Conservation (phyloP, 2,888 invertebrate genomes). For the Gymnoscelis rufifasciata region DNA sequence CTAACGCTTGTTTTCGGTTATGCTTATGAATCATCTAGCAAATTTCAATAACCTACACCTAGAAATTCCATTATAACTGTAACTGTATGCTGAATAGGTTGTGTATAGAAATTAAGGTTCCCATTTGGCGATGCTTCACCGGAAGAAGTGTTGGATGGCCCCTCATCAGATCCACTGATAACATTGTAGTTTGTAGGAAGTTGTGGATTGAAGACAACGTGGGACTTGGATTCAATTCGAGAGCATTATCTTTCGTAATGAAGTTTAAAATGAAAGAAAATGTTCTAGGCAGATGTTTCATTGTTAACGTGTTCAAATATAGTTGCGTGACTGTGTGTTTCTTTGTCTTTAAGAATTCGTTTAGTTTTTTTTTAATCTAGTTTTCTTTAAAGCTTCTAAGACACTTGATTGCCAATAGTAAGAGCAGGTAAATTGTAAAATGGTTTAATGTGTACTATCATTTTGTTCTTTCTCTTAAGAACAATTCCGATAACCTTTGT, state of each 20-base stretch:
- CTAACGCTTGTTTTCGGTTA: too few species aligned
- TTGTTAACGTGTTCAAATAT: too few species aligned
- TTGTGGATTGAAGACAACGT: background rate
- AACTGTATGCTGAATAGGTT: background rate
- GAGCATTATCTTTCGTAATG: background rate
- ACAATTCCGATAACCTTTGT: conserved; percentile 1
- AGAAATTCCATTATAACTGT: background rate
- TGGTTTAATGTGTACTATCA: background rate
- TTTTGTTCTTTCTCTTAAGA: background rate
- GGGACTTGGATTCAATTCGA: background rate
- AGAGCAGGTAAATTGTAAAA: too few species aligned
- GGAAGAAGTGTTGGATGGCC: conserved; percentile 1
- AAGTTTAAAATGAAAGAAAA: background rate
- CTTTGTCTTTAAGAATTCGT: too few species aligned
- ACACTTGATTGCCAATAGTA: too few species aligned
- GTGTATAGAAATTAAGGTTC: background rate
- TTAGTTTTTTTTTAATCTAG: too few species aligned
- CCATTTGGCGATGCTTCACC: background rate
- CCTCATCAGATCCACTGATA: conserved; percentile 1
- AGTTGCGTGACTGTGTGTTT: too few species aligned
- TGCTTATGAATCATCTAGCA: too few species aligned
- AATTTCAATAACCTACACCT: background rate
- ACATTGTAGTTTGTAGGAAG: conserved; percentile 2
- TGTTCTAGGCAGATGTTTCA: background rate
- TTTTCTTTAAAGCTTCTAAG: too few species aligned